Percentiles rank a stretch among this genome's conserved stretches.
phyloP scores from a whole-genome alignment of 2,113 vertebrate genomes.

The Rattus rattus region DNA sequence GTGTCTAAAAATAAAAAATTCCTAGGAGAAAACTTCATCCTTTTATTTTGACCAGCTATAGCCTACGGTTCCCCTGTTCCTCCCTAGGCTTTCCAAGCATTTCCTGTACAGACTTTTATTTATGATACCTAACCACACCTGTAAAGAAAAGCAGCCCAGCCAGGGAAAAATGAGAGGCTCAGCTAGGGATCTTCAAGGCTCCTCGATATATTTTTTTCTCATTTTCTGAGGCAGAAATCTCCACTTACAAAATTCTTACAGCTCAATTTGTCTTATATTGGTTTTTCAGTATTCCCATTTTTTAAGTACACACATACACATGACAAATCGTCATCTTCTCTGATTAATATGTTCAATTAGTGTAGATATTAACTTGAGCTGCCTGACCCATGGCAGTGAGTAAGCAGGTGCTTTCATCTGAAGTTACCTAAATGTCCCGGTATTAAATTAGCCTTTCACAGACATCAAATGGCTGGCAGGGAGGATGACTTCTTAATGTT shows the following conservation, averaged over 20 bases:
- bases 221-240: conserved; percentile 69
- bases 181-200: conserved; percentile 48
- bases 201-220: conserved; percentile 56
- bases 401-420: conserved; percentile 70
- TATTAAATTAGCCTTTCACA: conserved; percentile 62
- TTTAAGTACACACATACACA: conserved; percentile 52
- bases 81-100: conserved; percentile 62
- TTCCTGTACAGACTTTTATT: conserved; percentile 75
- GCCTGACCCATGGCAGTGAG: conserved; percentile 59
- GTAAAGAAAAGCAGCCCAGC: conserved; percentile 69
- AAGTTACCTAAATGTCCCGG: conserved; percentile 68
- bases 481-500: conserved; percentile 40
- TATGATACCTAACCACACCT: conserved; percentile 55
- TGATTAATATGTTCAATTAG: conserved; percentile 70
- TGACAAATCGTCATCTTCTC: conserved; percentile 77
- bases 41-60: conserved; percentile 52
- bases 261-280: conserved; percentile 68
- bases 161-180: conserved; percentile 65
- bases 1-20: conserved; percentile 54
- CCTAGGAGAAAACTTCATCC: neutral
- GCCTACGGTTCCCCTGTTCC: conserved; percentile 49
- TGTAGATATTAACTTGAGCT: conserved; percentile 70
- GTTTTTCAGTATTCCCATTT: conserved; percentile 64
- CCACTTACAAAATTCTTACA: conserved; percentile 69
- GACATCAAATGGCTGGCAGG: neutral